These are phyloP conservation scores for Plecturocebus donacophilus DNA, from an alignment of 2,113 vertebrate species.

Conservation along the genomic window DNA sequence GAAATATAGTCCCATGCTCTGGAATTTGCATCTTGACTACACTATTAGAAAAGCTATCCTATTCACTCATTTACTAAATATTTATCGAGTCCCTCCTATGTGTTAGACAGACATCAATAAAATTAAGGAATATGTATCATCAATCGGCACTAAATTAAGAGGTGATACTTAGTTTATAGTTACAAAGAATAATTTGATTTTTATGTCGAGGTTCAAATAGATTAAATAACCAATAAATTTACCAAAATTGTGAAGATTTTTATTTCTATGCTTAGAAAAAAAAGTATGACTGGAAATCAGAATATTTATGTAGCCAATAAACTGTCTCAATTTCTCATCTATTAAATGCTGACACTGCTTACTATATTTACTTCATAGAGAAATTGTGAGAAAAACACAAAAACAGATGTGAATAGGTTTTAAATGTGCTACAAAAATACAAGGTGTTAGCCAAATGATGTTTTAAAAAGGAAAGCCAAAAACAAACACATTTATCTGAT, in stretches of 20 bases:
- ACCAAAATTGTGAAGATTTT: neutral
- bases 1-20: neutral
- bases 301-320: neutral
- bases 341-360: neutral
- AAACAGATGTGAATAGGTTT: neutral
- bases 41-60: neutral
- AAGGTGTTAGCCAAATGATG: neutral
- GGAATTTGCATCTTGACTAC: neutral
- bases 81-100: neutral
- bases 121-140: neutral
- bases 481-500: neutral
- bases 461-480: slow-evolving; percentile 25
- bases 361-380: neutral
- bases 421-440: neutral
- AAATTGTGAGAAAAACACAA: neutral
- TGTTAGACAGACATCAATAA: neutral
- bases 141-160: neutral
- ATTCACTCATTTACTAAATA: neutral
- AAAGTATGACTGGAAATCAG: neutral
- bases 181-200: neutral
- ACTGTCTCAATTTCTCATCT: neutral
- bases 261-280: neutral
- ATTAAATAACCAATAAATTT: neutral
- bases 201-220: neutral
- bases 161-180: neutral